Evolutionary conservation across 2,113 vertebrate species (phyloP).

Genomic region (Camarhynchus parvulus): DNA sequence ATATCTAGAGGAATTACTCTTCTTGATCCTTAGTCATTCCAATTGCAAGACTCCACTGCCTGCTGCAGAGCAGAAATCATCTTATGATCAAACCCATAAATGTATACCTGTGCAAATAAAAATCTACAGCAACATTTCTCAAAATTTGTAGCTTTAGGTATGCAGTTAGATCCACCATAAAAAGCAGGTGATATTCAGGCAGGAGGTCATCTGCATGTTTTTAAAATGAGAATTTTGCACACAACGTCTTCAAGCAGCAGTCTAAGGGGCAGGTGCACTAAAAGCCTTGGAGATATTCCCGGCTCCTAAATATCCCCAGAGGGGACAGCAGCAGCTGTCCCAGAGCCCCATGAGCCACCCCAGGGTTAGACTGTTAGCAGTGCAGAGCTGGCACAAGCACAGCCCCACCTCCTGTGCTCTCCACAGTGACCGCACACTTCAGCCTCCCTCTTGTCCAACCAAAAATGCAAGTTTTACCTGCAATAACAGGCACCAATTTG

Average conservation of each 20-base stretch:
- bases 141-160: neutral
- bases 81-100: neutral
- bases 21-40: neutral
- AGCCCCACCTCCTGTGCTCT: rapidly evolving
- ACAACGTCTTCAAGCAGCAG: neutral
- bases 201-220: neutral
- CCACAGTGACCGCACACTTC: rapidly evolving
- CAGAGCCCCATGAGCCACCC: neutral
- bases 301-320: neutral
- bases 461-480: neutral
- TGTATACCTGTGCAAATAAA: neutral
- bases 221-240: neutral
- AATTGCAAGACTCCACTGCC: neutral
- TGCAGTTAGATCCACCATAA: neutral
- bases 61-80: neutral
- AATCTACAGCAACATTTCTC: neutral
- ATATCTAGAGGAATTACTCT: neutral
- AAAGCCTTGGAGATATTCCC: neutral
- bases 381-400: rapidly evolving
- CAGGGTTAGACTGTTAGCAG: neutral
- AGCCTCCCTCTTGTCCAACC: neutral
- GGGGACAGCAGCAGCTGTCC: neutral
- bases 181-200: neutral
- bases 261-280: neutral
- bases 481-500: rapidly evolving